A percentile compares a stretch with the other conserved stretches of the same genome.
These are phyloP conservation scores for Siniperca chuatsi DNA, from an alignment of 2,113 vertebrate species.

Conservation along the genomic window DNA sequence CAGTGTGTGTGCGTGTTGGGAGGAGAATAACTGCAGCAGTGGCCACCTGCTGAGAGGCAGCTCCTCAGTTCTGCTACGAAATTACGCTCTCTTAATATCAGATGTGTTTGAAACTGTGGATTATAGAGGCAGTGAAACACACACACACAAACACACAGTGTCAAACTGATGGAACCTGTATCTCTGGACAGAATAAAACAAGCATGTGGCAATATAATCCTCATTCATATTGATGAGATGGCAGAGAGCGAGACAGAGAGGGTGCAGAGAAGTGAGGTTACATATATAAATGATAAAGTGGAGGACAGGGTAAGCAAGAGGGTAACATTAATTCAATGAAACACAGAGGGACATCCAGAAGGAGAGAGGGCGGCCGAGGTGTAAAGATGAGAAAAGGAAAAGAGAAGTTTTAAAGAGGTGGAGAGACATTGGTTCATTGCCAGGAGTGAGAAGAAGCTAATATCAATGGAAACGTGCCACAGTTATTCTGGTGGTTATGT, in stretches of 20 bases:
- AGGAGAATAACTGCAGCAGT: conserved; percentile 36
- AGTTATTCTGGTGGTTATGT: no score
- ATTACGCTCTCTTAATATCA: not conserved
- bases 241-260: not conserved
- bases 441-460: not conserved
- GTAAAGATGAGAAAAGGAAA: not conserved
- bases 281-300: not conserved
- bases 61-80: conserved; percentile 15
- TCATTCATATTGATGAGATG: conserved; percentile 38
- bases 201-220: conserved; percentile 10
- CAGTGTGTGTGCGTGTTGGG: not conserved
- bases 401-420: not conserved
- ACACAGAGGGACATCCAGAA: not conserved
- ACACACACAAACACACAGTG: not conserved
- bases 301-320: not conserved
- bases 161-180: no score
- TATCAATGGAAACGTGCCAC: not conserved
- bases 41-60: conserved; percentile 35
- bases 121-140: not conserved
- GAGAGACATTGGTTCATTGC: not conserved
- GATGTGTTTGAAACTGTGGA: conserved; percentile 13
- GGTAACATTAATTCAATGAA: not conserved
- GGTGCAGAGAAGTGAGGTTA: not conserved
- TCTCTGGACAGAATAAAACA: conserved; percentile 5
- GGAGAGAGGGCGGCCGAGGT: not conserved